Percentiles rank a stretch among this genome's conserved stretches.
Conservation (phyloP, 2,113 vertebrate genomes). For the Telmatochromis bifrenatus region DNA sequence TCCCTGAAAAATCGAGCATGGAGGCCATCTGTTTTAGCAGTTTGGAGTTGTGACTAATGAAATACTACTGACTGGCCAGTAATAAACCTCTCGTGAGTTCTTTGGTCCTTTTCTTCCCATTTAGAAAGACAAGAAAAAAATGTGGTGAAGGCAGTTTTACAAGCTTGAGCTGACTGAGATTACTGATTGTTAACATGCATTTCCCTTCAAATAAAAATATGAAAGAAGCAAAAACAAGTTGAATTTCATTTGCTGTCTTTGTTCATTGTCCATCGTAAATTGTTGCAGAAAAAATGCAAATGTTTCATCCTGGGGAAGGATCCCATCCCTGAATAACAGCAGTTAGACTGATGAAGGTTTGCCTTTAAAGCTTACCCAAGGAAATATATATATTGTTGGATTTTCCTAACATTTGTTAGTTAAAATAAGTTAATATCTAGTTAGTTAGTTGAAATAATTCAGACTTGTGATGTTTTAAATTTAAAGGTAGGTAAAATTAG, state of each 20-base stretch:
- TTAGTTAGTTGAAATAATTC: neutral
- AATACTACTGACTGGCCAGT: neutral
- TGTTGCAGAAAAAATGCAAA: neutral
- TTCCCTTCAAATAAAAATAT: neutral
- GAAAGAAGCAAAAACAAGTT: neutral
- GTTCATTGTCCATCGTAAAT: neutral
- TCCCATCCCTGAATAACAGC: neutral
- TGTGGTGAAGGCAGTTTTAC: neutral
- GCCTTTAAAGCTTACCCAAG: neutral
- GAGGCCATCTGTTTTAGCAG: constrained; percentile 43
- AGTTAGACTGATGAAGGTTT: neutral
- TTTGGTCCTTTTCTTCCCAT: neutral
- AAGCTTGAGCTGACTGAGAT: neutral
- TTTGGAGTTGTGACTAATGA: constrained; percentile 37
- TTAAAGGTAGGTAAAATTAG: neutral
- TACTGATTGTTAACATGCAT: neutral
- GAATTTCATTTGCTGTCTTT: neutral
- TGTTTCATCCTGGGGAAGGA: neutral
- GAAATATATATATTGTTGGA: neutral
- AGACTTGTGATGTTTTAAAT: neutral
- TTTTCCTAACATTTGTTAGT: neutral
- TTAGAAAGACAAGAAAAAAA: neutral
- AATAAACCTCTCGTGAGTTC: neutral
- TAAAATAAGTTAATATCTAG: neutral
- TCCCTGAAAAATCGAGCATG: neutral